Base-by-base conservation (phyloP, 1,140 invertebrate genomes). In the Calycopis cecrops region DNA sequence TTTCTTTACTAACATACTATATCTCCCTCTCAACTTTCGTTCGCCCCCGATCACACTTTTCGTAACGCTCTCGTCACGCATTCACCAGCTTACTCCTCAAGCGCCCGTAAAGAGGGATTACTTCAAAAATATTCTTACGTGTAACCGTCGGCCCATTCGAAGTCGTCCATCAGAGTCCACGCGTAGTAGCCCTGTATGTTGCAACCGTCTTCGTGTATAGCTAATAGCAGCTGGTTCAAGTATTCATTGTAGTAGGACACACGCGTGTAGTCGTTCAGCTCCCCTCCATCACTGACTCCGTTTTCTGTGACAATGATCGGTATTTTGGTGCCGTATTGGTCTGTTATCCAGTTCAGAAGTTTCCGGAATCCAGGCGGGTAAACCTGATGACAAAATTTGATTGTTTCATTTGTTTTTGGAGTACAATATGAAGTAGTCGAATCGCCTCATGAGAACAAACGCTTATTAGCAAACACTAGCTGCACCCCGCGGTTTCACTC, bases 121-220 rank as follows among this genome's bases (percentile, higher is more conserved):
- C 1, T 42, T 18, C 9, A 52, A 11, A 48, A 53, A 16, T 48
- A 35, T 55, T 80, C 80, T 81, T 66, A 87, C 84, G 52, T 56
- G 49, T 83, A 85, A 47, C 84, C 82, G 35, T 83, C 79, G 0
- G 55, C 88, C 92, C 93, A 94, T 81, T 94, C 93, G 62, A 93
- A 94, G 64, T 93, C 93, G 63, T 95, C 94, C 89, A 94, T 90
- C 14, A 95, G 71, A 9, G 91, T 92, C 93, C 93, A 95, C 4
- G 90, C 89, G 48, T 91, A 91, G 63, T 95, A 95, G 0, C 91
- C 92, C 38, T 87, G 87, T 3, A 97, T 82, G 63, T 95, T 92
- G 42, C 90, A 91, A 0, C 89, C 89, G 67, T 95, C 92, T 51
- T 90, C 74, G 35, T 90, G 61, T 17, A 85, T 75, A 0, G 85